Evolutionary conservation across 2,113 vertebrate species (phyloP).

Genomic region (Calidris pygmaea): DNA sequence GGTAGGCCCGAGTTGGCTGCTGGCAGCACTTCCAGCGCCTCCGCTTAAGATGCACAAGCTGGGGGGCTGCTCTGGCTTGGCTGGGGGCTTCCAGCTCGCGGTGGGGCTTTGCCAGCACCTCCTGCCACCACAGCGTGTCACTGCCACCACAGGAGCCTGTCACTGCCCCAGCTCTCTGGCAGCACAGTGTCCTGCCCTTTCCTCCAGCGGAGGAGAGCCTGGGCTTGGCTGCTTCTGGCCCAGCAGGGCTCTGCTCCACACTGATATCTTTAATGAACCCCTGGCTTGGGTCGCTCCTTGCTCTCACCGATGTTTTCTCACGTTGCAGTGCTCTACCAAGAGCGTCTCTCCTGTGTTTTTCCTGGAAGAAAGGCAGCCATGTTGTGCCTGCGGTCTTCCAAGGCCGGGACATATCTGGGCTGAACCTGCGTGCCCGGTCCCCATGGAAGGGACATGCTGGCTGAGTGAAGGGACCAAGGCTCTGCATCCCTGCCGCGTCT

Average conservation of each 20-base stretch:
- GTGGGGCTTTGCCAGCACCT: neutral
- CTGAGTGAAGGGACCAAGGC: fast-evolving
- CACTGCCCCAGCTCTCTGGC: fast-evolving
- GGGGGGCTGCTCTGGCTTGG: neutral
- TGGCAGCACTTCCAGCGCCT: fast-evolving
- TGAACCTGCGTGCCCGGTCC: neutral
- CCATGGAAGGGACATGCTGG: fast-evolving
- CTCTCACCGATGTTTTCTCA: fast-evolving
- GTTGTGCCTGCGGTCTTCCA: fast-evolving
- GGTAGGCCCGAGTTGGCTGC: neutral
- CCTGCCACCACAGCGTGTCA: fast-evolving
- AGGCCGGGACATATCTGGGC: neutral
- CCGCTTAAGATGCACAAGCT: fast-evolving
- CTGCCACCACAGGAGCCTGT: too few species aligned
- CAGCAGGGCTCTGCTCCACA: fast-evolving
- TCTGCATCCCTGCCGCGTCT: fast-evolving
- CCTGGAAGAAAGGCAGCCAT: neutral
- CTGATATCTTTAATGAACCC: fast-evolving
- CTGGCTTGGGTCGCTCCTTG: neutral
- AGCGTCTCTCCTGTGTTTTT: fast-evolving
- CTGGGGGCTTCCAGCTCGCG: fast-evolving
- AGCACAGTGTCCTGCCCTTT: fast-evolving
- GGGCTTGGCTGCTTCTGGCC: neutral
- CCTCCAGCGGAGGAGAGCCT: neutral
- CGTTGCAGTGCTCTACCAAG: too few species aligned